Evolutionary conservation across 1,140 invertebrate genomes (phyloP).

Genomic region (Diachasmimorpha longicaudata): DNA sequence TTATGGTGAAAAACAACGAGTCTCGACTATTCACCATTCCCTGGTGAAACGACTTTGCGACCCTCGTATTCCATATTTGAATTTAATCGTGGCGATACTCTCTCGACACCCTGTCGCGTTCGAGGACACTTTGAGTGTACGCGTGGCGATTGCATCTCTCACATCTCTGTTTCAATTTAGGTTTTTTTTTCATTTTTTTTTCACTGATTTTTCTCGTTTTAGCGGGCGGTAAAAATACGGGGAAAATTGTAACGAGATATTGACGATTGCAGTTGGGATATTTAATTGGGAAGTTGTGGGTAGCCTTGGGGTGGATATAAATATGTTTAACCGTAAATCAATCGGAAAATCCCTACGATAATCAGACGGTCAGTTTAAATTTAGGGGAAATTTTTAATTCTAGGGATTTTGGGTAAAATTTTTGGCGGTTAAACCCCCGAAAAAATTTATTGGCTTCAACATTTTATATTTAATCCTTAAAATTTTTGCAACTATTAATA

Average conservation of each 20-base stretch:
- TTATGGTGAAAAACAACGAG: background rate
- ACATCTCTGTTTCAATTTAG: background rate
- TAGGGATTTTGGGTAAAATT: background rate
- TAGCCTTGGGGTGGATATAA: background rate
- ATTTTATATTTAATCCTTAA: too few species aligned
- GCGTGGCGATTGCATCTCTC: conserved; percentile 3
- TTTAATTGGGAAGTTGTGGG: background rate
- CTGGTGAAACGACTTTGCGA: conserved; percentile 12
- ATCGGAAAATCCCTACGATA: background rate
- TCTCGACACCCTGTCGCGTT: conserved; percentile 26
- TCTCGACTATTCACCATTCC: conserved; percentile 1
- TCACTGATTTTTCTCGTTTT: background rate
- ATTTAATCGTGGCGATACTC: conserved; percentile 29
- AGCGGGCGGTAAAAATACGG: background rate
- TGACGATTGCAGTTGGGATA: background rate
- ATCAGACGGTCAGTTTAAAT: background rate
- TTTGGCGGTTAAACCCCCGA: too few species aligned
- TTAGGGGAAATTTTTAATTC: background rate
- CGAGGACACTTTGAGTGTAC: conserved; percentile 19
- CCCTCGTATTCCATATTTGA: conserved; percentile 30
- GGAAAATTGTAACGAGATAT: background rate
- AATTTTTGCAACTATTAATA: too few species aligned
- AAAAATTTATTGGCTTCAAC: too few species aligned
- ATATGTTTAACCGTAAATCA: background rate
- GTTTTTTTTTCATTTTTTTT: background rate